Evolutionary conservation across 1,140 invertebrate species (phyloP).

Genomic region (Meloidogyne exigua): DNA sequence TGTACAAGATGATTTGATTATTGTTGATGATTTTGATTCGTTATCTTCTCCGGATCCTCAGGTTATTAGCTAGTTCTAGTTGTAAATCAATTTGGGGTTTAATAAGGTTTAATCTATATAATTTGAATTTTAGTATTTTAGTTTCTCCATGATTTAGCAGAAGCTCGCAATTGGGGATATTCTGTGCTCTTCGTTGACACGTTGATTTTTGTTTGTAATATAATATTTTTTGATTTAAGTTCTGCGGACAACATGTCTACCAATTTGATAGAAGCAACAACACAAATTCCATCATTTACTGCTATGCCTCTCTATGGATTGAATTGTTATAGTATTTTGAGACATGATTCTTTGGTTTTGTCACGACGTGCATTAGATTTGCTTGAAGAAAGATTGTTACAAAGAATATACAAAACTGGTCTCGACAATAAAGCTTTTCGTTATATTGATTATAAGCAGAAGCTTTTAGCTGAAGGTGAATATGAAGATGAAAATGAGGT

Average conservation of each 20-base stretch:
- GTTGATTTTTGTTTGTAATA: constrained; percentile 68
- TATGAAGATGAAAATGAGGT: constrained; percentile 50
- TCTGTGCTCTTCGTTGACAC: constrained; percentile 90
- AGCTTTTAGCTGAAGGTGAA: constrained; percentile 53
- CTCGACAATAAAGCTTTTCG: constrained; percentile 50
- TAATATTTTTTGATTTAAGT: constrained; percentile 14
- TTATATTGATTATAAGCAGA: constrained; percentile 58
- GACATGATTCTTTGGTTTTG: constrained; percentile 88
- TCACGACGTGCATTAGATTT: constrained; percentile 79
- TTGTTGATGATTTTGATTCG: constrained; percentile 79
- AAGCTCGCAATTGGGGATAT: constrained; percentile 84
- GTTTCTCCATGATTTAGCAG: constrained; percentile 78
- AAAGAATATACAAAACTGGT: constrained; percentile 74
- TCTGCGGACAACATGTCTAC: constrained; percentile 30
- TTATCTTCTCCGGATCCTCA: constrained; percentile 78
- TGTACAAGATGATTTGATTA: constrained; percentile 86
- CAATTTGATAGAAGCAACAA: constrained; percentile 69
- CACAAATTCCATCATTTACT: constrained; percentile 78
- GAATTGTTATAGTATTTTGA: constrained; percentile 82
- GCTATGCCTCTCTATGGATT: constrained; percentile 89
- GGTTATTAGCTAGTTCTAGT: constrained; percentile 48
- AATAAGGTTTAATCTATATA: constrained; percentile 22
- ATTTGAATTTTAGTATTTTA: constrained; percentile 35
- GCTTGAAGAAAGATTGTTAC: constrained; percentile 83
- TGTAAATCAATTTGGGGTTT: too few species aligned